A percentile compares a stretch with the other conserved stretches of the same genome.
These are phyloP conservation scores for Falco novaeseelandiae DNA, from an alignment of 2,797 vertebrate species.

Conservation along the genomic window DNA sequence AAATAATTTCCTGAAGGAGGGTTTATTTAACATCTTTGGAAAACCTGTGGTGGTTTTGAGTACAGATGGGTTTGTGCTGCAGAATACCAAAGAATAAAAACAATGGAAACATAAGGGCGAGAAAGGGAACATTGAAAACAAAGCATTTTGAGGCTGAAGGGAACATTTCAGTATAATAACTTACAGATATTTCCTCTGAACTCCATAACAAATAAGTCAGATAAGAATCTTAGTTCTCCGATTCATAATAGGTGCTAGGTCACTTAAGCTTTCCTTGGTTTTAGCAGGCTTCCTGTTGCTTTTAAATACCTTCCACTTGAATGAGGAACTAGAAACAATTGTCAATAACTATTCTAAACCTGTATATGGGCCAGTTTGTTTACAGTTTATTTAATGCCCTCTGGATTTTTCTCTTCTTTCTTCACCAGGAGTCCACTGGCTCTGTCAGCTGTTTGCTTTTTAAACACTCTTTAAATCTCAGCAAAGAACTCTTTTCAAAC, in stretches of 20 bases:
- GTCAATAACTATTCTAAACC: conserved; percentile 11
- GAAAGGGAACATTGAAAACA: neutral
- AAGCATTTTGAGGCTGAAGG: neutral
- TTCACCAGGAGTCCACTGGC: neutral
- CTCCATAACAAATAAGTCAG: conserved; percentile 18
- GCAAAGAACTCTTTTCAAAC: neutral
- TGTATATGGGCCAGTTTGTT: neutral
- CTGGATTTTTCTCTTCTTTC: neutral
- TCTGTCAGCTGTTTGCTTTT: neutral
- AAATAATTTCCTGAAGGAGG: neutral
- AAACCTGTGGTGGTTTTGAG: neutral
- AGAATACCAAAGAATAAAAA: neutral
- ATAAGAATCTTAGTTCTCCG: conserved; percentile 36
- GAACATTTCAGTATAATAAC: neutral
- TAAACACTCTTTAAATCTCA: neutral
- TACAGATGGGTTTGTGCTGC: neutral
- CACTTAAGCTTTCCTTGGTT: conserved; percentile 39
- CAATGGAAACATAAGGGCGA: neutral
- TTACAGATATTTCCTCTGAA: conserved; percentile 11
- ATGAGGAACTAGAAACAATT: conserved; percentile 35
- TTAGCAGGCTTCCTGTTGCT: conserved; percentile 59
- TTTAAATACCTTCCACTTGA: conserved; percentile 19
- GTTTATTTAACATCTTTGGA: neutral
- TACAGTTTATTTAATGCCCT: neutral
- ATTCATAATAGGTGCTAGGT: conserved; percentile 36